A percentile compares a stretch with the other conserved stretches of the same genome.
Conservation (phyloP, 2,888 invertebrate genomes). For the Agriotes lineatus region DNA sequence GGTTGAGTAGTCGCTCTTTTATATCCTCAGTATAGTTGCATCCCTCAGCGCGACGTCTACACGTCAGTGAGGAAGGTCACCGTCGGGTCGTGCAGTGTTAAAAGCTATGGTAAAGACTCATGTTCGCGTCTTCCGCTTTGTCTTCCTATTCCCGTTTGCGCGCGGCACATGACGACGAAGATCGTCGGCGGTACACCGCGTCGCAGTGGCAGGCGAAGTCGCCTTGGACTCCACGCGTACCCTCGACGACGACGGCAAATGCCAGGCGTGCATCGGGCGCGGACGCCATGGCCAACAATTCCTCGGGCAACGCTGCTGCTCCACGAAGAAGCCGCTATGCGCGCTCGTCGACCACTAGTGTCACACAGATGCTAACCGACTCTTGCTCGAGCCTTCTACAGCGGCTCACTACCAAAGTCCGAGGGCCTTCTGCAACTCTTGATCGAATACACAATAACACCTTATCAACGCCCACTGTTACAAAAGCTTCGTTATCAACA, state of each 20-base stretch:
- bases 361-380: constrained; percentile 87
- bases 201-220: constrained; percentile 46
- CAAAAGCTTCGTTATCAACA: constrained; percentile 5
- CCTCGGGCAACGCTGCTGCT: constrained; percentile 65
- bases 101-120: constrained; percentile 32
- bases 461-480: constrained; percentile 17
- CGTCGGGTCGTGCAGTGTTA: constrained; percentile 22
- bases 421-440: constrained; percentile 77
- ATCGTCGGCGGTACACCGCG: constrained; percentile 47
- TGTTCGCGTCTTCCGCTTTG: constrained; percentile 51
- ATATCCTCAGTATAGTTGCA: constrained; percentile 54
- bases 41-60: constrained; percentile 55
- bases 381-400: constrained; percentile 89
- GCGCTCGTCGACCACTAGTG: constrained; percentile 84
- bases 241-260: constrained; percentile 46
- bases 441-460: constrained; percentile 30
- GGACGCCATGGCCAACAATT: constrained; percentile 50
- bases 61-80: constrained; percentile 47
- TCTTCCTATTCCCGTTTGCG: constrained; percentile 62
- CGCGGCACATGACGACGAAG: constrained; percentile 59
- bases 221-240: constrained; percentile 42
- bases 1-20: constrained; percentile 35
- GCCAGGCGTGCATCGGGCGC: constrained; percentile 46
- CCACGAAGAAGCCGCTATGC: constrained; percentile 79
- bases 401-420: constrained; percentile 78